phyloP scores from a whole-genome alignment of 2,797 vertebrate genomes.

The Hippopotamyrus pictus region DNA sequence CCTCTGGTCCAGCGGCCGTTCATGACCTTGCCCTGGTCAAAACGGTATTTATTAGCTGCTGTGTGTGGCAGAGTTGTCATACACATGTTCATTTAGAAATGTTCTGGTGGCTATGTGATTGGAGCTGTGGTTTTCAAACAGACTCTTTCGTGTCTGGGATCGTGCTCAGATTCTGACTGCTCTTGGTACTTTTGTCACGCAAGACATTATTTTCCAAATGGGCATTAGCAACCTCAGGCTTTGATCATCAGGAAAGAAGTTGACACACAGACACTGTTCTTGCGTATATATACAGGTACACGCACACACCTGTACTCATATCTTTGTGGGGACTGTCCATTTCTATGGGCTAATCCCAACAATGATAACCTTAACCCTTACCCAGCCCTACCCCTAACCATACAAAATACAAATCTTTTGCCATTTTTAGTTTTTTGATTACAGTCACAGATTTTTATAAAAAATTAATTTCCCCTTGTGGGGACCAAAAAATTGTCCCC shows the following conservation, averaged over 20 bases:
- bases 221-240: not conserved
- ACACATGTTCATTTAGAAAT: not conserved
- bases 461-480: not conserved
- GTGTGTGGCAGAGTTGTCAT: not conserved
- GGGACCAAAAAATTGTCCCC: not conserved
- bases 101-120: not conserved
- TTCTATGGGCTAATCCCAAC: not conserved
- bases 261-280: not conserved
- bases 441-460: not conserved
- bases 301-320: not conserved
- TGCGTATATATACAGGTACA: not conserved
- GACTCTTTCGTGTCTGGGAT: not conserved
- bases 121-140: not conserved
- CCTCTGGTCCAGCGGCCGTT: slow-evolving; percentile 39
- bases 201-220: not conserved
- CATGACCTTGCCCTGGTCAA: slow-evolving; percentile 37
- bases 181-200: not conserved
- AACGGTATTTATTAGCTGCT: not conserved
- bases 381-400: not conserved
- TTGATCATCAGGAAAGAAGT: not conserved
- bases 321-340: not conserved
- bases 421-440: not conserved
- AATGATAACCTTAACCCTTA: not conserved
- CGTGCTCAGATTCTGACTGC: not conserved
- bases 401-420: not conserved